Base-by-base conservation (phyloP, 2,888 invertebrate genomes). In the Volucella zonaria region DNA sequence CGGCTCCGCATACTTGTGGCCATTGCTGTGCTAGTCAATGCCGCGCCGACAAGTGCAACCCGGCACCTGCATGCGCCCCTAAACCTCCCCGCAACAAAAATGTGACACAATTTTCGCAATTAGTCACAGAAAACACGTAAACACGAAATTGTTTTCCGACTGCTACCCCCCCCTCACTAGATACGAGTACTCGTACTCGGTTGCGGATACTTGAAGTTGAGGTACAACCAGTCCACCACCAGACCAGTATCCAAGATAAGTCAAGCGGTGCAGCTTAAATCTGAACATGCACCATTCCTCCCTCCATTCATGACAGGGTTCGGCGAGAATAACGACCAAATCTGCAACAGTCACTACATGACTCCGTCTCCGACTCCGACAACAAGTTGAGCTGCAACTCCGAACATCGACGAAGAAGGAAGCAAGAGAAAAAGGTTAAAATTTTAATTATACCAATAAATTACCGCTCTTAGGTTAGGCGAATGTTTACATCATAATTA, bases 21-120 rank as follows among this genome's bases (percentile, higher is more conserved):
- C 23, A 61, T 18, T 31, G 38, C 56, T 40, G 42, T 68, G 6
- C 4, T 31, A 31, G 31, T 31, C 31, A 31, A 31, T 31, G 31
- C 31, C 31, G 4, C 51, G 45, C 59, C 73, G 74, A 51, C 73
- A 74, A 82, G 82, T 74, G 78, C 47, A 79, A 12, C 38, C 54
- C 54, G 56, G 58, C 18, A 43, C 51, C 14, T 12, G 38, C 68
- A 23, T 23, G 31, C 45, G 10, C 4, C 52, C 52, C 12, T 18
- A 10, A 4, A 6, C 23, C 12, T 54, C 66, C n/a, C 3, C 18
- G n/a, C 23, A 43, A 42, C 87, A 88, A 81, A 68, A 79, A 76
- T 86, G 89, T 90, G 90, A 90, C 90, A 90, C 90, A 90, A 88
- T 90, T 88, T 90, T 88, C 81, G 89, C 90, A 90, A 90, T 90